Percentiles rank a stretch among this genome's conserved stretches.
Evolutionary conservation across 2,797 vertebrate genomes (phyloP).

Genomic region (Tamandua tetradactyla): DNA sequence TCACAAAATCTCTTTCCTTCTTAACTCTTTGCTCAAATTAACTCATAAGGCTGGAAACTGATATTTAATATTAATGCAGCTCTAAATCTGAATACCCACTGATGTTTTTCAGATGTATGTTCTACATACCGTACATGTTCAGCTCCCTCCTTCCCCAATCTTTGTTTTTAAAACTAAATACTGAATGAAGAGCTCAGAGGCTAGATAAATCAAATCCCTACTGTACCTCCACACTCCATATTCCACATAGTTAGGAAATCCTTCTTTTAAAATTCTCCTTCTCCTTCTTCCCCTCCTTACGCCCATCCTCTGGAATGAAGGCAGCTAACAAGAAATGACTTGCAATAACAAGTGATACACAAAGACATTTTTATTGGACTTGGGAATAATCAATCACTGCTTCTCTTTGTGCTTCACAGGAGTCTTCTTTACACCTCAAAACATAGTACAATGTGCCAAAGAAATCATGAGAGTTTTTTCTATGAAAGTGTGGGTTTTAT

Average conservation of each 20-base stretch:
- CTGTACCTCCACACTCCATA: background rate
- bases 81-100: conserved; percentile 40
- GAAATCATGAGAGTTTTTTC: background rate
- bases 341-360: background rate
- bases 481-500: background rate
- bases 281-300: too few species aligned
- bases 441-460: background rate
- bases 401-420: background rate
- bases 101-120: conserved; percentile 37
- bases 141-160: background rate
- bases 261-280: background rate
- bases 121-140: background rate
- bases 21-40: conserved; percentile 30
- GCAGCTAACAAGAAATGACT: background rate
- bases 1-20: conserved; percentile 50
- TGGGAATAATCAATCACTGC: background rate
- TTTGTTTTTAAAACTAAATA: conserved; percentile 10
- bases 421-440: conserved; percentile 13
- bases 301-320: conserved; percentile 22
- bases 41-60: conserved; percentile 27
- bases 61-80: conserved; percentile 50
- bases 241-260: background rate
- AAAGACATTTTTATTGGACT: background rate
- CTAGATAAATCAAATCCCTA: background rate
- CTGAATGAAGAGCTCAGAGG: background rate